Conservation (phyloP, 2,888 invertebrate genomes). For the Apamea monoglypha region DNA sequence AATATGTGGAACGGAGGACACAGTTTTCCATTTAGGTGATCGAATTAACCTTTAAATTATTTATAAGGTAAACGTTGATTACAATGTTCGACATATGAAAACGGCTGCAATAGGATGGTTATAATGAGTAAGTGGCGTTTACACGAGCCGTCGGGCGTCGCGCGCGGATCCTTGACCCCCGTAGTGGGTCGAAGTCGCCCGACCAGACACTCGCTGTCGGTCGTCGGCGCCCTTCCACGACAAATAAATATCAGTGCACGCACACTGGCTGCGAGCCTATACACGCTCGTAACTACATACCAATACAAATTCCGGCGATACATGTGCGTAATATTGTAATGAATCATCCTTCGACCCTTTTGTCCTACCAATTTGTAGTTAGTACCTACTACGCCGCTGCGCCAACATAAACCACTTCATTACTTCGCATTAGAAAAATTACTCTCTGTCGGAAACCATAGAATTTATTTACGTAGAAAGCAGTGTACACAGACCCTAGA, state of each 20-base stretch:
- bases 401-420: conserved; percentile 19
- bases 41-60: conserved; percentile 51
- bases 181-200: conserved; percentile 62
- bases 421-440: conserved; percentile 55
- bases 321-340: conserved; percentile 48
- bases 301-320: conserved; percentile 55
- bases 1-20: conserved; percentile 30
- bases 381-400: conserved; percentile 3
- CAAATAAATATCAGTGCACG: conserved; percentile 75
- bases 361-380: conserved; percentile 41
- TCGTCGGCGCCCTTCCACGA: conserved; percentile 78
- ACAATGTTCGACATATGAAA: conserved; percentile 58
- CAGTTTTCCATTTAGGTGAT: conserved; percentile 30
- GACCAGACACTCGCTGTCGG: conserved; percentile 75
- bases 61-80: conserved; percentile 56
- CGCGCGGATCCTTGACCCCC: conserved; percentile 82
- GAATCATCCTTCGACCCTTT: conserved; percentile 58
- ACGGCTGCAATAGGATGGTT: conserved; percentile 62
- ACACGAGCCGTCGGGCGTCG: conserved; percentile 73
- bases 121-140: conserved; percentile 71
- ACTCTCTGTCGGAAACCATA: conserved; percentile 40
- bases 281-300: conserved; percentile 53
- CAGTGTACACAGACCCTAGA: conserved; percentile 73
- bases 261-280: conserved; percentile 65
- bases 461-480: conserved; percentile 60